These are phyloP conservation scores for Drosophila watanabei DNA, from an alignment of 1,140 invertebrate genomes.

Conservation along the genomic window DNA sequence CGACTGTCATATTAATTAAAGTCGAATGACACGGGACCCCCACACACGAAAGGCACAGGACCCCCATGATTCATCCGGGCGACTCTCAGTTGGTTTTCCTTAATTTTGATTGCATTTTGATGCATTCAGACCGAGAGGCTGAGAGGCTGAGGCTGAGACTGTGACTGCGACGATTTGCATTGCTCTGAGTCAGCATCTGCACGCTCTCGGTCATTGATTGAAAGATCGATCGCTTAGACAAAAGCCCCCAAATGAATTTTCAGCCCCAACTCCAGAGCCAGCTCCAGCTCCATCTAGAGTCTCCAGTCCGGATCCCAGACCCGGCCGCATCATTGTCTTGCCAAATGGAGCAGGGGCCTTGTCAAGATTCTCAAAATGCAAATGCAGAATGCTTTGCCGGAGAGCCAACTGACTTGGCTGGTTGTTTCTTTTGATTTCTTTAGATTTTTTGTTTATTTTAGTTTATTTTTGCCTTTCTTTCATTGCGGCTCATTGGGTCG, in stretches of 20 bases:
- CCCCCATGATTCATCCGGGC: conserved; percentile 68
- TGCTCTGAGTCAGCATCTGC: conserved; percentile 49
- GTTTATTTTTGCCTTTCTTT: conserved; percentile 51
- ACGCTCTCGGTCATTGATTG: conserved; percentile 79
- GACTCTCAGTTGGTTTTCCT: conserved; percentile 40
- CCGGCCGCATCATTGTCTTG: conserved; percentile 76
- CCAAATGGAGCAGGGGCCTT: conserved; percentile 70
- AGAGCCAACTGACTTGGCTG: conserved; percentile 53
- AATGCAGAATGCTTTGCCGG: conserved; percentile 54
- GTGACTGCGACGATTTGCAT: conserved; percentile 62
- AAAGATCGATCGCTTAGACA: conserved; percentile 84
- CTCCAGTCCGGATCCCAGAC: conserved; percentile 38
- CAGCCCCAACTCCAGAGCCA: conserved; percentile 12
- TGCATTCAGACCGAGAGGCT: conserved; percentile 53
- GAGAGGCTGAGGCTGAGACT: no score
- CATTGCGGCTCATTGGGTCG: conserved; percentile 62
- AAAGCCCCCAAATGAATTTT: conserved; percentile 79
- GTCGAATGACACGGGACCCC: conserved; percentile 57
- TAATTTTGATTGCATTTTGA: conserved; percentile 85
- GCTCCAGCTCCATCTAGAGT: not conserved
- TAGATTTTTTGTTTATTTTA: not conserved
- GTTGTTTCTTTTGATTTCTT: conserved; percentile 19
- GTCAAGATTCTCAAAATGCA: conserved; percentile 81
- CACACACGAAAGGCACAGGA: conserved; percentile 36
- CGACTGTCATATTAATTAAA: conserved; percentile 76